Evolutionary conservation across 2,797 vertebrate genomes (phyloP), one percentile per base, ranked within the genome.

Genomic region (Chaetophractus vellerosus): DNA sequence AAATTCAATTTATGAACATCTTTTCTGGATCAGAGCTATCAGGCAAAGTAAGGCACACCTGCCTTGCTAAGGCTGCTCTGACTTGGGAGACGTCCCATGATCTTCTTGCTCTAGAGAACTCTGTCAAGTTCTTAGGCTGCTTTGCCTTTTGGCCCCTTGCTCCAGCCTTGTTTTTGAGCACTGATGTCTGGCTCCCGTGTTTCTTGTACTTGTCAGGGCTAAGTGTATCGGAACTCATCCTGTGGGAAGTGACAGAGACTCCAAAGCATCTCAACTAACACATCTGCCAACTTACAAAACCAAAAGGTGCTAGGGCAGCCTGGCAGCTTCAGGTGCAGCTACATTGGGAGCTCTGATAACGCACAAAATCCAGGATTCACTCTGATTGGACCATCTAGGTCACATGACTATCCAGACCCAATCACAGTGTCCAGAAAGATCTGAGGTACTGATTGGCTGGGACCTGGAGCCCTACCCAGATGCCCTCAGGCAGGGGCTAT

Each of bases 321-420:
- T 61, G 18, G 55, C 50, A 75, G 59, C 19, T 21, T 55, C 55
- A 23, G 33, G 33, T 15, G n/a, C 9, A 21, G 59, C 28, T 84
- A 80, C 8, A 41, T 45, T 59, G 23, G 16, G 71, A 28, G 6
- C 15, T 76, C 23, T 21, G 28, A n/a, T 8, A 23, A 5, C 26
- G 6, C 23, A 18, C 12, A 57, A 61, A 69, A 28, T 0, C 41
- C 26, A 16, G 69, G 24, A 1, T 24, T 48, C 57, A 88, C 14
- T 88, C 33, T 91, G 80, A 90, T 82, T 94, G 89, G 66, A 23
- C 28, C 87, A 55, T 41, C 23, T 63, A 72, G 79, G 63, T 85
- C 82, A 75, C 12, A 36, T 69, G 69, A 18, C n/a, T 69, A 16
- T 33, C 81, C 23, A 88, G 50, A 84, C 0, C 55, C 91, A 93